These are phyloP conservation scores for Pantherophis vulpinus DNA, from an alignment of 2,797 vertebrate species.

Conservation along the genomic window DNA sequence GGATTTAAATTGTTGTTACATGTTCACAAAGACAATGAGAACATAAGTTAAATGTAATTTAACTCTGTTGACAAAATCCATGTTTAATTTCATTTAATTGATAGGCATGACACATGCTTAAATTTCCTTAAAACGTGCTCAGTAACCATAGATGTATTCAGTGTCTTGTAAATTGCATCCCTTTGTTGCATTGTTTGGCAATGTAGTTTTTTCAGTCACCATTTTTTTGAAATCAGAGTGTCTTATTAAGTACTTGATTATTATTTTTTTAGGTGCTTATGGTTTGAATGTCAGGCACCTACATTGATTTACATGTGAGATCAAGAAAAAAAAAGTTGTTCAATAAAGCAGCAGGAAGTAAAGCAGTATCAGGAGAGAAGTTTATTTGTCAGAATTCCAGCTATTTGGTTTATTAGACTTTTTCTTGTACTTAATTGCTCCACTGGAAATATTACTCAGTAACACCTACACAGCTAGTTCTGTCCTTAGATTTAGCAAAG, in stretches of 20 bases:
- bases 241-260: neutral
- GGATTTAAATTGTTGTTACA: neutral
- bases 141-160: neutral
- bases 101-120: neutral
- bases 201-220: neutral
- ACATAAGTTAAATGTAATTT: neutral
- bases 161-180: neutral
- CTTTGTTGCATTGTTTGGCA: neutral
- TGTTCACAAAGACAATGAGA: neutral
- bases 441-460: conserved; percentile 21
- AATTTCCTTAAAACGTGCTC: neutral
- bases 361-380: conserved; percentile 38
- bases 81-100: neutral
- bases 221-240: neutral
- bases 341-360: conserved; percentile 29
- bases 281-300: conserved; percentile 41
- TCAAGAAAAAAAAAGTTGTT: conserved; percentile 40
- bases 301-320: conserved; percentile 50
- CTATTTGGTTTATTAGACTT: conserved; percentile 34
- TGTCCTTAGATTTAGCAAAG: conserved; percentile 22
- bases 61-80: neutral
- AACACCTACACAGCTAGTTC: conserved; percentile 18
- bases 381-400: conserved; percentile 18
- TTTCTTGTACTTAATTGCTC: conserved; percentile 26
- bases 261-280: neutral